Evolutionary conservation across 2,113 vertebrate species (phyloP).

Genomic region (Sinocyclocheilus maitianheensis): DNA sequence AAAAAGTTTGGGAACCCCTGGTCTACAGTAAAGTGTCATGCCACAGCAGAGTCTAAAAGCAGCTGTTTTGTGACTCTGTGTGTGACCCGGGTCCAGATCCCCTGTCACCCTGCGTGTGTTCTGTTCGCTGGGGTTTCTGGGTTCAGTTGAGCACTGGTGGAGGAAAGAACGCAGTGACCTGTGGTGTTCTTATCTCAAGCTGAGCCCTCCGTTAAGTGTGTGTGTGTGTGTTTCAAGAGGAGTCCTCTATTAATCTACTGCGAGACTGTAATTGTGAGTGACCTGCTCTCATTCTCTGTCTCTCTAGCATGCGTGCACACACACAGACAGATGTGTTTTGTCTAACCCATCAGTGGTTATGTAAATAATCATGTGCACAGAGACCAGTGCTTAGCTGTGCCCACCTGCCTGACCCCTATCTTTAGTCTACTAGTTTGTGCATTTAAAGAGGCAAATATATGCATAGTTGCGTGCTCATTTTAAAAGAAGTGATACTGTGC

Average conservation of each 20-base stretch:
- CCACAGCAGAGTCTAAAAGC: neutral
- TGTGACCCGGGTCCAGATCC: neutral
- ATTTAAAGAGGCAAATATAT: no score
- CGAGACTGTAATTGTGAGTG: constrained; percentile 20
- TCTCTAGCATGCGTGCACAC: neutral
- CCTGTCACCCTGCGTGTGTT: neutral
- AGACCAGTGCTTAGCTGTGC: constrained; percentile 2
- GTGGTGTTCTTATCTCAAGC: constrained; percentile 30
- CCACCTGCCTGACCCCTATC: neutral
- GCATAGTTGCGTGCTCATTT: no score
- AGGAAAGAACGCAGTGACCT: neutral
- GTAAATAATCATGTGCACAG: neutral
- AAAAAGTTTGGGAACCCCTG: neutral
- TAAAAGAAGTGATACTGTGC: no score
- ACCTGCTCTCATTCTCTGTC: neutral
- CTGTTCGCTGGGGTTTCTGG: neutral
- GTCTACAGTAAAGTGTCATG: neutral
- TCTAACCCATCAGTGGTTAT: neutral
- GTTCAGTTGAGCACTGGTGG: neutral
- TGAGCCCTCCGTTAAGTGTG: constrained; percentile 28
- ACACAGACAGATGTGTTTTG: neutral
- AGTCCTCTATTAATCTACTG: constrained; percentile 18
- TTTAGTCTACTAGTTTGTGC: no score
- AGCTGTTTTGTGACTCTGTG: neutral
- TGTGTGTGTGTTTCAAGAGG: constrained; percentile 18